Conservation (phyloP, 2,113 vertebrate genomes). For the Gallinago jamesoni region DNA sequence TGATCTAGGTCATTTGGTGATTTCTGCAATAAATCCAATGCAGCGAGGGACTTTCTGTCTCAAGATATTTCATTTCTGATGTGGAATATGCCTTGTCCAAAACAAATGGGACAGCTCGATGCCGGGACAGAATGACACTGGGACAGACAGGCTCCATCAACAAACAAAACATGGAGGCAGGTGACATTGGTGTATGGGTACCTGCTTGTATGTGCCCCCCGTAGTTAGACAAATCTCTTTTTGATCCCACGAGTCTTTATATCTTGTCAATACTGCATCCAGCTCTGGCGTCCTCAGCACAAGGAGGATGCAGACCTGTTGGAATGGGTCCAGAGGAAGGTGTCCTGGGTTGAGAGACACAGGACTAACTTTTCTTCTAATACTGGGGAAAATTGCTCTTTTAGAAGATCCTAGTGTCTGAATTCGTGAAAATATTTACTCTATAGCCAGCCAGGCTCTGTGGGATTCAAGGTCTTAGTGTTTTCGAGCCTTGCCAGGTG, state of each 20-base stretch:
- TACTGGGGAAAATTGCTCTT: too few relatives aligned
- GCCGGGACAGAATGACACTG: background rate
- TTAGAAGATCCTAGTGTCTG: too few relatives aligned
- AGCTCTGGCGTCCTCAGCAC: background rate
- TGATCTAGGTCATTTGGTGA: background rate
- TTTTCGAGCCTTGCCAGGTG: too few relatives aligned
- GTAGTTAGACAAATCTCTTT: background rate
- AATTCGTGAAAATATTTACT: too few relatives aligned
- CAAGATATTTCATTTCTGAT: background rate
- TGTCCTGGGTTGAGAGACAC: too few relatives aligned
- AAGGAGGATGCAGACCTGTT: background rate
- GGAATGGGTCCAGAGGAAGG: background rate
- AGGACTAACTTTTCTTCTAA: too few relatives aligned
- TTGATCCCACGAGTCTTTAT: fast-evolving
- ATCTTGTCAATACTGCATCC: background rate
- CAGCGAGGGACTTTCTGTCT: background rate
- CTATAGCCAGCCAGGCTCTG: too few relatives aligned
- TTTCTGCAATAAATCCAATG: background rate
- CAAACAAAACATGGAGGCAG: background rate
- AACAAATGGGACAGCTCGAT: background rate
- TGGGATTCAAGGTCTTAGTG: too few relatives aligned
- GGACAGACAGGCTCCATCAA: background rate
- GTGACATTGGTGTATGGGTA: background rate
- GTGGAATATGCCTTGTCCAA: background rate
- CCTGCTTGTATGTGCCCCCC: background rate